These are phyloP conservation scores for Anolis carolinensis DNA, from an alignment of 2,113 vertebrate genomes.

Conservation along the genomic window DNA sequence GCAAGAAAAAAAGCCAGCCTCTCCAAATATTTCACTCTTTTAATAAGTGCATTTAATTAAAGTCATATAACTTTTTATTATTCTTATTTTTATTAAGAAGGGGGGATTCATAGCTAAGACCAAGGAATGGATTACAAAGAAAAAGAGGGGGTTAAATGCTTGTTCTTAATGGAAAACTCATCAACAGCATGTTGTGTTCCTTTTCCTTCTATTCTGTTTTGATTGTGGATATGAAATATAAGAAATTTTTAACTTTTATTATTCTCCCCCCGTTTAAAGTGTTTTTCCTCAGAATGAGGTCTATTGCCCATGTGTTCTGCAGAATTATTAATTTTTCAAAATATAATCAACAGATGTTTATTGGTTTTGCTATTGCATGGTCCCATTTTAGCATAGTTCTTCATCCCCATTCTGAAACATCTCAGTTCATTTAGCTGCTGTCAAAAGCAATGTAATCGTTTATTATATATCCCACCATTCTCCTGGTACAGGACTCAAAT, in stretches of 20 bases:
- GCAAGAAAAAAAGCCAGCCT: conserved; percentile 64
- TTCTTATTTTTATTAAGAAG: conserved; percentile 72
- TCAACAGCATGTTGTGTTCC: conserved; percentile 43
- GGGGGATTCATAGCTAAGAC: conserved; percentile 49
- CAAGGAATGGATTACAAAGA: conserved; percentile 63
- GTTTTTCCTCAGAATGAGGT: conserved; percentile 1
- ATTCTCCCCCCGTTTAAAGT: background rate
- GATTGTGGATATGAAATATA: conserved; percentile 23
- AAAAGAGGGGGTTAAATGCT: conserved; percentile 47
- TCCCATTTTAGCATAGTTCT: rapidly evolving
- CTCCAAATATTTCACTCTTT: conserved; percentile 78
- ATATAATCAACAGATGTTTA: conserved; percentile 27
- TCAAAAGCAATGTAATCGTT: conserved; percentile 10
- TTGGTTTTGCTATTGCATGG: conserved; percentile 22
- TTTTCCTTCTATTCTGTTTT: conserved; percentile 47
- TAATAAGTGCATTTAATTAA: conserved; percentile 87
- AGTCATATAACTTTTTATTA: conserved; percentile 80
- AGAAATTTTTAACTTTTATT: conserved; percentile 19
- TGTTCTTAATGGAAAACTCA: conserved; percentile 57
- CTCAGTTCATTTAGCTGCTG: conserved; percentile 10
- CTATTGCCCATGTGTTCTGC: conserved; percentile 31
- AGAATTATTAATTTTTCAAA: conserved; percentile 56
- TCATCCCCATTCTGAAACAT: background rate
- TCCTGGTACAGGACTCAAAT: no score
- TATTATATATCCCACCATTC: background rate